Base-by-base conservation (phyloP, 2,113 vertebrate species). In the Burhinus oedicnemus region DNA sequence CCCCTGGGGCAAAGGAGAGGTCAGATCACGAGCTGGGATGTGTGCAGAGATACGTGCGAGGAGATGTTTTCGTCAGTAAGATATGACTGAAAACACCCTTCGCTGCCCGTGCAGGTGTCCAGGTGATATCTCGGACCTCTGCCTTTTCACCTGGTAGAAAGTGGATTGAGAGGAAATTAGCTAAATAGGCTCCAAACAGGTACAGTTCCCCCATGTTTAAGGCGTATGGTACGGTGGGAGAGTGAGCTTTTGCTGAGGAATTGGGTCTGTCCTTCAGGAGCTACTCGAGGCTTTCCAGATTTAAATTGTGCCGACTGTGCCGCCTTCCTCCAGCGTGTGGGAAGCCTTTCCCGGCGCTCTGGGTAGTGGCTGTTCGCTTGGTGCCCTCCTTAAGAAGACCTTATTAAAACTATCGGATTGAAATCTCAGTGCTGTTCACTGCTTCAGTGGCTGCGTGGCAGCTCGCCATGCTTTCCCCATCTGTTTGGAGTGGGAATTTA, bases 401-500 rank as follows among this genome's bases (percentile, higher is more conserved):
- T 93, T 87, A 80, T 86, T 95, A 95, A 93, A 97, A 38, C 79
- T 57, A 81, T 93, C 5, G 38, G 34, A 90, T 95, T 92, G 93
- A 90, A 97, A 95, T 96, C 96, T 96, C 87, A 52, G 92, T 20
- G 70, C 95, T 92, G 88, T 66, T 96, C 88, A 60, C 74, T 95
- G 95, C 97, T 97, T 95, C 96, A 76, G 94, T 78, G 82, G 80
- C 95, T 94, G 91, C 12, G 19, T 97, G 98, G 97, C 97, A 97
- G 74, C 83, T 90, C 49, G 93, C 97, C 97, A 85, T 61, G 90
- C 94, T 83, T 90, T 95, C 89, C 97, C 96, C 98, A 97, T 98
- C 97, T 98, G 97, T 94, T 97, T 96, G 86, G 83, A 97, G 92
- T 78, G 76, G 88, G 90, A 88, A 97, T 97, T 97, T 97, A 96